Conservation (phyloP, 2,113 vertebrate species). For the Orthonyx spaldingii region DNA sequence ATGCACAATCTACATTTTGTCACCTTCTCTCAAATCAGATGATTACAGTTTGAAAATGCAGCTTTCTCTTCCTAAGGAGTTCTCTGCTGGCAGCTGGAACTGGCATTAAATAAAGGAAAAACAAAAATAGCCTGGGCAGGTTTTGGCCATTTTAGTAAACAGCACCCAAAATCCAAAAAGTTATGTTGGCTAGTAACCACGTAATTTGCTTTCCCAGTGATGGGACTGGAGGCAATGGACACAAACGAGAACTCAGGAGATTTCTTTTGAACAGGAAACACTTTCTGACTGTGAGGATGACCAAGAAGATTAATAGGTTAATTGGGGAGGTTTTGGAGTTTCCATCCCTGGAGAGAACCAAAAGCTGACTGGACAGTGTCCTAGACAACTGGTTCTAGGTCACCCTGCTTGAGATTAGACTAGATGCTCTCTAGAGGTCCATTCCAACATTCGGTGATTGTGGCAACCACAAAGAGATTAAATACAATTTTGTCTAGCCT, state of each 20-base stretch:
- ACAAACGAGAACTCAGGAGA: background rate
- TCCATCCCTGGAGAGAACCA: background rate
- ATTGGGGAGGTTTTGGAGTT: background rate
- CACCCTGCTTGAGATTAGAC: background rate
- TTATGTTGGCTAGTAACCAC: accelerated
- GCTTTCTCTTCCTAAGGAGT: background rate
- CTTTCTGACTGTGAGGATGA: background rate
- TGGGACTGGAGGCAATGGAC: background rate
- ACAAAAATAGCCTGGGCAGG: accelerated
- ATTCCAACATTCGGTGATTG: background rate
- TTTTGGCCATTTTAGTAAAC: background rate
- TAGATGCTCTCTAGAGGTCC: background rate
- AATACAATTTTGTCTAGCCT: background rate
- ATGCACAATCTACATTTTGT: background rate
- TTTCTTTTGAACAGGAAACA: background rate
- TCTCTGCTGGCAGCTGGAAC: background rate
- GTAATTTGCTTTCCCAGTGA: background rate
- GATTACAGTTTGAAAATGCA: background rate
- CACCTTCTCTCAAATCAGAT: background rate
- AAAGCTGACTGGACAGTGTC: background rate
- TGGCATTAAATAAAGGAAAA: background rate
- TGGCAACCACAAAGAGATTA: background rate
- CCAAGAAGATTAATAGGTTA: background rate
- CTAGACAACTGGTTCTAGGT: background rate
- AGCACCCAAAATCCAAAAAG: background rate